These are phyloP conservation scores for Augochlora pura DNA, from an alignment of 1,140 invertebrate species.

Conservation along the genomic window DNA sequence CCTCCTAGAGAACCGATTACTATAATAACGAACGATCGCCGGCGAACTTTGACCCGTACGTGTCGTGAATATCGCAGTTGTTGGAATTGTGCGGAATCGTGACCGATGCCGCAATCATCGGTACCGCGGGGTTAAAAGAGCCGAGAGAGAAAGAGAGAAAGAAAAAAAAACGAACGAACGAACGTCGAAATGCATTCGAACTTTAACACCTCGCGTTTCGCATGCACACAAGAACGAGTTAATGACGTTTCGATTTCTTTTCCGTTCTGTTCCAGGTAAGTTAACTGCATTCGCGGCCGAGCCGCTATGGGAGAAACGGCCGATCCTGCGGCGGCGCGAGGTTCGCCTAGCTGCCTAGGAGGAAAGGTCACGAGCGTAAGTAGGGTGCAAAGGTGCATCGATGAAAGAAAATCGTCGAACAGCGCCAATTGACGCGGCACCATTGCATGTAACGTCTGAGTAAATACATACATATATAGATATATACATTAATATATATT, in stretches of 20 bases:
- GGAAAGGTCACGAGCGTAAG: conserved; percentile 46
- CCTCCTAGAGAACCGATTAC: too few relatives aligned
- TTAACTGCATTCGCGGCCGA: conserved; percentile 36
- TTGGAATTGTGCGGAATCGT: background rate
- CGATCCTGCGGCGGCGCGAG: too few relatives aligned
- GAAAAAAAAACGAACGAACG: background rate
- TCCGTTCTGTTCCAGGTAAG: conserved; percentile 68
- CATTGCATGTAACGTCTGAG: conserved; percentile 22
- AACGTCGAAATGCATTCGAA: conserved; percentile 31
- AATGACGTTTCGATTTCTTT: conserved; percentile 51
- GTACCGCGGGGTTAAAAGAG: too few relatives aligned
- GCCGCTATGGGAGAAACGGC: background rate
- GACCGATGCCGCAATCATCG: conserved; percentile 34
- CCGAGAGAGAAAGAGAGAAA: too few relatives aligned
- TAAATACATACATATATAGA: conserved; percentile 36
- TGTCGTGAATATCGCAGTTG: background rate
- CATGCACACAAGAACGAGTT: conserved; percentile 33
- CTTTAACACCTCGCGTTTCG: conserved; percentile 51
- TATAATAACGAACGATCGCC: background rate
- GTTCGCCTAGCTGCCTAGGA: too few relatives aligned
- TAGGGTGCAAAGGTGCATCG: conserved; percentile 38
- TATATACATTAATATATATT: too few relatives aligned
- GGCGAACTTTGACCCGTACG: background rate
- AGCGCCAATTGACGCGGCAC: conserved; percentile 33
- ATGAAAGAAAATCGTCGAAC: conserved; percentile 17